Evolutionary conservation across 2,797 vertebrate species (phyloP).

Genomic region (Xyrichtys novacula): DNA sequence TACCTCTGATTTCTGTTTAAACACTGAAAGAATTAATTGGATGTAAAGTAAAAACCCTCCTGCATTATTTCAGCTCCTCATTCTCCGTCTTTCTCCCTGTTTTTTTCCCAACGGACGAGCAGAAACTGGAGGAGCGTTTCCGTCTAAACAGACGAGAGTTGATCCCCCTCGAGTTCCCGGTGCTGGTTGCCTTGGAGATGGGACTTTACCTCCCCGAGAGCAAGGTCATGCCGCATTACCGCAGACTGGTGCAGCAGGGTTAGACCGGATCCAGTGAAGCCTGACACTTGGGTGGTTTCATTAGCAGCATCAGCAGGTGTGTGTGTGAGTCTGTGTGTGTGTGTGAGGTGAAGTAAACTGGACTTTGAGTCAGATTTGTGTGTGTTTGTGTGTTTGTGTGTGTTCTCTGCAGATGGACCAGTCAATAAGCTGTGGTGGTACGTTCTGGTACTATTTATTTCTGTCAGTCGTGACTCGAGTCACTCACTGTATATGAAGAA

Average conservation of each 20-base stretch:
- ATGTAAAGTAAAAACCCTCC: background rate
- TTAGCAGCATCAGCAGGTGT: constrained; percentile 16
- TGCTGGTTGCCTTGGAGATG: constrained; percentile 97
- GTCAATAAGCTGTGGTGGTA: constrained; percentile 60
- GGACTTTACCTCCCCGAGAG: constrained; percentile 96
- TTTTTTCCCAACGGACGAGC: constrained; percentile 1
- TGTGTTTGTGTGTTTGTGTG: constrained; percentile 1
- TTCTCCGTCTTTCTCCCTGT: background rate
- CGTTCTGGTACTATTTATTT: constrained; percentile 52
- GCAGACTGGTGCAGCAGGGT: constrained; percentile 93
- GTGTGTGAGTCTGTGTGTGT: constrained; percentile 5
- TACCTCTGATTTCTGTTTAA: too few species aligned
- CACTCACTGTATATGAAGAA: constrained; percentile 42
- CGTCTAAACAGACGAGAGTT: constrained; percentile 94
- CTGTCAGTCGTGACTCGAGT: constrained; percentile 12
- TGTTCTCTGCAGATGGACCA: constrained; percentile 26
- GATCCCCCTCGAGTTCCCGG: constrained; percentile 94
- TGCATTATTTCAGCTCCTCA: background rate
- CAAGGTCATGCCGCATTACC: constrained; percentile 98
- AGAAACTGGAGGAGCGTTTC: constrained; percentile 98
- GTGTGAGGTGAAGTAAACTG: background rate
- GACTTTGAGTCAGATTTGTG: background rate
- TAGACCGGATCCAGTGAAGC: constrained; percentile 61
- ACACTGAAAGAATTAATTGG: too few species aligned
- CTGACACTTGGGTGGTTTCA: background rate